Evolutionary conservation across 2,797 vertebrate genomes (phyloP), one percentile per base, ranked within the genome.

Genomic region (Rhinella marina): DNA sequence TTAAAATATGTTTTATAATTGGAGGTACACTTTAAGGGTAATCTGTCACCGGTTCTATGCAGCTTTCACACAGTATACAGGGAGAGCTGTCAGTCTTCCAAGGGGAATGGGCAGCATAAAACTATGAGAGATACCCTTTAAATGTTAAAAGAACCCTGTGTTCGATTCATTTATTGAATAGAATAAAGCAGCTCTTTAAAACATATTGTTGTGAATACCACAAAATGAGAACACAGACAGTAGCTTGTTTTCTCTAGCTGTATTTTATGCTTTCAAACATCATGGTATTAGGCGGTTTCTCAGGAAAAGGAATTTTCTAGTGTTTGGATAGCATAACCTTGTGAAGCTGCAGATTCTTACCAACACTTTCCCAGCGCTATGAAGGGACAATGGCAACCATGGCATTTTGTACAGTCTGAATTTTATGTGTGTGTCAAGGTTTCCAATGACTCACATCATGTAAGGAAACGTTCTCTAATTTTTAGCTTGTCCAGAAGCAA

Each of bases 241-340:
- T 41, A 21, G 13, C 6, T 50, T 75, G 23, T 76, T 61, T 76
- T 61, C 32, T 84, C 70, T 84, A 56, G 52, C 10, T 56, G 19
- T 64, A n/a, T 12, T 83, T 50, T 77, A 29, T 32, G 17, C n/a
- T 80, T 88, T 84, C 64, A 61, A 66, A 70, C 64, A 27, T 78
- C 56, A 29, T 57, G 29, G n/a, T 85, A 12, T 21, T 68, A n/a
- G 48, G 3, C n/a, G 1, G 80, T 48, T 76, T 81, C 56, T 41
- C 64, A 3, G 70, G 52, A 64, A 57, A 23, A 78, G 19, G 21
- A 89, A 70, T 81, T 1, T 29, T 13, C 17, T 41, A 7, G 9
- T 66, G 59, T 77, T 81, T 86, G 25, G 11, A 85, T 52, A 82
- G 32, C 11, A 52, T 23, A 77, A 29, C 68, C 62, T 54, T 64